phyloP scores from a whole-genome alignment of 2,888 invertebrate genomes.

The Ditula angustiorana region DNA sequence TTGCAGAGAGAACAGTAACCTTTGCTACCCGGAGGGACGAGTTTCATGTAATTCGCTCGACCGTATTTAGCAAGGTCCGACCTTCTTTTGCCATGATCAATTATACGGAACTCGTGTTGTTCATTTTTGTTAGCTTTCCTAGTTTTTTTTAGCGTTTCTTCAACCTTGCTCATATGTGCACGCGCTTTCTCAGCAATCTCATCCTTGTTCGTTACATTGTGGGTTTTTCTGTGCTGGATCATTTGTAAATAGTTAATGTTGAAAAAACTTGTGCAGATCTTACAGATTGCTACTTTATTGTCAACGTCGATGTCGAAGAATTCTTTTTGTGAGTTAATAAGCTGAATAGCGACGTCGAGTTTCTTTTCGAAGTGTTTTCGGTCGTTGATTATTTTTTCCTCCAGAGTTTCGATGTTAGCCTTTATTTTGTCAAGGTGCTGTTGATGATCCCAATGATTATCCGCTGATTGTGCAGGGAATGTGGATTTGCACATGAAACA shows the following conservation, averaged over 20 bases:
- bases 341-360: conserved; percentile 43
- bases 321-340: conserved; percentile 47
- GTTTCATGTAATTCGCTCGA: conserved; percentile 56
- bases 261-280: conserved; percentile 52
- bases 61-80: conserved; percentile 59
- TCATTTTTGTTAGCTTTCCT: background rate
- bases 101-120: background rate
- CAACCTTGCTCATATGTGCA: conserved; percentile 9
- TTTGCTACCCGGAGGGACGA: conserved; percentile 60
- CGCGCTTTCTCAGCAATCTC: conserved; percentile 10
- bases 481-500: conserved; percentile 63
- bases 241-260: conserved; percentile 45
- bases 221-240: conserved; percentile 48
- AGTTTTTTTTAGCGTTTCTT: conserved; percentile 10
- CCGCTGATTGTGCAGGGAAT: conserved; percentile 42
- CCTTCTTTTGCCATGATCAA: conserved; percentile 60
- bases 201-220: conserved; percentile 39
- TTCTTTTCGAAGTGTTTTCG: conserved; percentile 30
- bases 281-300: conserved; percentile 53
- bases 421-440: conserved; percentile 18
- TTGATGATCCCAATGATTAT: conserved; percentile 46
- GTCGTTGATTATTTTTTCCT: conserved; percentile 29
- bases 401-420: background rate
- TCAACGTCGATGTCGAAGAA: conserved; percentile 52
- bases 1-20: conserved; percentile 65